phyloP scores from a whole-genome alignment of 2,113 vertebrate genomes.

The Dolichotis patagonum region DNA sequence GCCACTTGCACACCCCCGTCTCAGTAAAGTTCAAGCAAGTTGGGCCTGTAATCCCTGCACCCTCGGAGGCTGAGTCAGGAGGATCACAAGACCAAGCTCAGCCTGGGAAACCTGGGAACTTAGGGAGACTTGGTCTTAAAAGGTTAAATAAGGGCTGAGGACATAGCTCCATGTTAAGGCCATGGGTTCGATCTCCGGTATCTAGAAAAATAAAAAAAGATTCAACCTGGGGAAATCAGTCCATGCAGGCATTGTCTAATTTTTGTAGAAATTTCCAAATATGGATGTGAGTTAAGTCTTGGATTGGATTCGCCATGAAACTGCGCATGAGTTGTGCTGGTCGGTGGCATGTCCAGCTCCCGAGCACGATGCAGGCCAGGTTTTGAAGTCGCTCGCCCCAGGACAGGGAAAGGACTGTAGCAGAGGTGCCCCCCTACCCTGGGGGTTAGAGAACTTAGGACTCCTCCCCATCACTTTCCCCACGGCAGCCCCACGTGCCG shows the following conservation, averaged over 20 bases:
- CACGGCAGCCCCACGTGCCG: background rate
- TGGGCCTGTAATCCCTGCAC: background rate
- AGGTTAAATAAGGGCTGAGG: background rate
- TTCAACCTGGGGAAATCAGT: background rate
- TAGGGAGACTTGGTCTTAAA: background rate
- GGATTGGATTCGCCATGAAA: background rate
- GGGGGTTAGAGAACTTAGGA: background rate
- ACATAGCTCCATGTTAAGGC: background rate
- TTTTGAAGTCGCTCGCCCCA: background rate
- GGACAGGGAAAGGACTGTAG: background rate
- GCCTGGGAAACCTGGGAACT: background rate
- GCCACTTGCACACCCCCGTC: background rate
- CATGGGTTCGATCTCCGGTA: rapidly evolving
- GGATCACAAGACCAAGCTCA: background rate
- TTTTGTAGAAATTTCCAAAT: background rate
- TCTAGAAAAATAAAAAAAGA: background rate
- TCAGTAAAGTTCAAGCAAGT: background rate
- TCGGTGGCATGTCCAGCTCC: background rate
- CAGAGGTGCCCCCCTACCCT: background rate
- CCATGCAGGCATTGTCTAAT: rapidly evolving
- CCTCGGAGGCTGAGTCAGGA: background rate
- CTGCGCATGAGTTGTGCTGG: rapidly evolving
- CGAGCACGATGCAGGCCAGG: background rate
- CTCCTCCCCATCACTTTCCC: background rate
- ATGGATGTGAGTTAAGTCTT: background rate